A percentile compares a stretch with the other conserved stretches of the same genome.
Evolutionary conservation across 2,113 vertebrate species (phyloP).

Genomic region (Litocranius walleri): DNA sequence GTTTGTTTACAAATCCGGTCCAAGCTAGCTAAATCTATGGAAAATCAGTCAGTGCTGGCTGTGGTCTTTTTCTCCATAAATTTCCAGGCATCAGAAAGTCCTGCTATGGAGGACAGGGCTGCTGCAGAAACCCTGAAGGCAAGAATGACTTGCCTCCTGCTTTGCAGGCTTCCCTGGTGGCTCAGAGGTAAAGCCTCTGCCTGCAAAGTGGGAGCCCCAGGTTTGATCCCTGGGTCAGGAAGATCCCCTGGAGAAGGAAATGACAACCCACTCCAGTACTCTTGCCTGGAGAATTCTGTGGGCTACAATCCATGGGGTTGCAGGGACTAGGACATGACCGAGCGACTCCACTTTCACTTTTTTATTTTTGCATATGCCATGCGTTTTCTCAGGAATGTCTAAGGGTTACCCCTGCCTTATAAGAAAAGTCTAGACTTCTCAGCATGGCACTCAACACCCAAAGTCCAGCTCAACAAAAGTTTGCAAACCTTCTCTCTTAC

Average conservation of each 20-base stretch:
- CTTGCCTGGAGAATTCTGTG: neutral
- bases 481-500: neutral
- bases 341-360: neutral
- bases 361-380: fast-evolving
- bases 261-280: neutral
- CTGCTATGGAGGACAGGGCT: neutral
- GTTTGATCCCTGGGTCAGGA: neutral
- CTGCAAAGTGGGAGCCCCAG: neutral
- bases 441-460: neutral
- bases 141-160: neutral
- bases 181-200: neutral
- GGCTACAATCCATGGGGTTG: neutral
- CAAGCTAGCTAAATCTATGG: neutral
- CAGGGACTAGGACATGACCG: neutral
- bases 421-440: neutral
- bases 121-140: neutral
- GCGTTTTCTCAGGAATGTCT: neutral
- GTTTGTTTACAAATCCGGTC: neutral
- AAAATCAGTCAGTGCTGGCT: neutral
- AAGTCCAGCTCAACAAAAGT: neutral
- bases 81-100: neutral
- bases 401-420: neutral
- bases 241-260: neutral
- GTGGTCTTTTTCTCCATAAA: neutral
- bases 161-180: neutral